phyloP scores from a whole-genome alignment of 2,113 vertebrate species.

The Montifringilla adamsi region DNA sequence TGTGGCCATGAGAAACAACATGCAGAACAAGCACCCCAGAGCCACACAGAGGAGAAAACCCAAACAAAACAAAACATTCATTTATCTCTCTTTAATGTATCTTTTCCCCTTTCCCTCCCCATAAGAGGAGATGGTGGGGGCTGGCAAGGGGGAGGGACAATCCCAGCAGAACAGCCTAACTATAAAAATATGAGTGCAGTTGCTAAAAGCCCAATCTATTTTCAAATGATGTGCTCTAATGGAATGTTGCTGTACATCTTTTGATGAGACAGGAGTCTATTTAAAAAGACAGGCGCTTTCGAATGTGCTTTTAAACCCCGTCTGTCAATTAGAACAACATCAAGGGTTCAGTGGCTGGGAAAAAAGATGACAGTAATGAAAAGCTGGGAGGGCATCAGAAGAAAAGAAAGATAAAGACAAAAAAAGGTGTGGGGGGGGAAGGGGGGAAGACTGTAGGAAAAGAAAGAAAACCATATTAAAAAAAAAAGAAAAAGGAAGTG shows the following conservation, averaged over 20 bases:
- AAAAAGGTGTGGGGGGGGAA: background rate
- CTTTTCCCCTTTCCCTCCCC: background rate
- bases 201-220: slow-evolving; percentile 78
- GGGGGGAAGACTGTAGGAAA: background rate
- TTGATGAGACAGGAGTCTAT: slow-evolving; percentile 78
- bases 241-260: slow-evolving; percentile 78
- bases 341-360: slow-evolving; percentile 73
- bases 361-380: slow-evolving; percentile 78
- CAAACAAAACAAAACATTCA: slow-evolving; percentile 7
- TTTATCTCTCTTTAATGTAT: slow-evolving; percentile 35
- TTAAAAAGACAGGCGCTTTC: slow-evolving; percentile 76
- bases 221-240: slow-evolving; percentile 77
- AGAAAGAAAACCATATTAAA: background rate
- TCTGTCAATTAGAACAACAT: slow-evolving; percentile 79
- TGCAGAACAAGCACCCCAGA: background rate
- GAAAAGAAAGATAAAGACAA: slow-evolving; percentile 58
- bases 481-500: background rate
- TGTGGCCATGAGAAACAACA: background rate
- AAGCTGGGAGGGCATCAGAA: slow-evolving; percentile 65
- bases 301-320: slow-evolving; percentile 76
- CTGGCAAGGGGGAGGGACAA: background rate
- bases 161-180: slow-evolving; percentile 50
- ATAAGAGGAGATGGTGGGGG: background rate
- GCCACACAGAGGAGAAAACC: background rate
- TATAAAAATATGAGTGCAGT: slow-evolving; percentile 62